phyloP scores from a whole-genome alignment of 2,888 invertebrate genomes.

The Aleiodes leptofemur region DNA sequence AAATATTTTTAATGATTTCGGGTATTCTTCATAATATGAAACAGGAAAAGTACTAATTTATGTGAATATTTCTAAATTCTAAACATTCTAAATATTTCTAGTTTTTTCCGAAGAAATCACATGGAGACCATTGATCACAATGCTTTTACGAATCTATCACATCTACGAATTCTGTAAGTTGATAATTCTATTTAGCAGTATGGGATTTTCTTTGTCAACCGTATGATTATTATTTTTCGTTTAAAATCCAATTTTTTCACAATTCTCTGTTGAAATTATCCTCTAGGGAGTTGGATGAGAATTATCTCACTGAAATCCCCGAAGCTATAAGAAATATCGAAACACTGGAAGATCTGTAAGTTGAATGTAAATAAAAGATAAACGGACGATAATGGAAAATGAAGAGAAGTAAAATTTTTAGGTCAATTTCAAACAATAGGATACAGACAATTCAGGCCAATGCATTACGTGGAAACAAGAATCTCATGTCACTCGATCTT shows the following conservation, averaged over 20 bases:
- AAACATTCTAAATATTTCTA: constrained; percentile 69
- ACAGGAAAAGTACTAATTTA: too few species aligned
- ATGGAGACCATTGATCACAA: constrained; percentile 86
- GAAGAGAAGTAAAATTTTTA: constrained; percentile 66
- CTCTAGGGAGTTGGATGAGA: constrained; percentile 87
- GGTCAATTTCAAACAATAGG: constrained; percentile 89
- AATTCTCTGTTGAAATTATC: constrained; percentile 36
- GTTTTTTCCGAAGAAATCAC: constrained; percentile 91
- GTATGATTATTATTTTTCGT: background rate
- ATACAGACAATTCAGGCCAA: constrained; percentile 85
- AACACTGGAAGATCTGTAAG: constrained; percentile 91
- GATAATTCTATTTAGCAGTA: too few species aligned
- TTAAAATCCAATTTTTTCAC: constrained; percentile 12
- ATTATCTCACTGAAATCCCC: constrained; percentile 85
- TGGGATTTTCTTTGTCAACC: background rate
- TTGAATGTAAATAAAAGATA: constrained; percentile 46
- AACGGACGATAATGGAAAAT: constrained; percentile 15
- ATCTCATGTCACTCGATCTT: constrained; percentile 86
- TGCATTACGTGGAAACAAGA: constrained; percentile 82
- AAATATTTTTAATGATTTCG: too few species aligned
- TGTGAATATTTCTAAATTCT: too few species aligned
- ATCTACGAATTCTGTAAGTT: constrained; percentile 91
- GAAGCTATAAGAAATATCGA: constrained; percentile 84
- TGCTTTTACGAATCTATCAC: constrained; percentile 87
- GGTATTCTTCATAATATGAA: too few species aligned